Evolutionary conservation across 1,140 invertebrate species (phyloP), one percentile per base, ranked within the genome.

Genomic region (Drosophila ogumai): DNA sequence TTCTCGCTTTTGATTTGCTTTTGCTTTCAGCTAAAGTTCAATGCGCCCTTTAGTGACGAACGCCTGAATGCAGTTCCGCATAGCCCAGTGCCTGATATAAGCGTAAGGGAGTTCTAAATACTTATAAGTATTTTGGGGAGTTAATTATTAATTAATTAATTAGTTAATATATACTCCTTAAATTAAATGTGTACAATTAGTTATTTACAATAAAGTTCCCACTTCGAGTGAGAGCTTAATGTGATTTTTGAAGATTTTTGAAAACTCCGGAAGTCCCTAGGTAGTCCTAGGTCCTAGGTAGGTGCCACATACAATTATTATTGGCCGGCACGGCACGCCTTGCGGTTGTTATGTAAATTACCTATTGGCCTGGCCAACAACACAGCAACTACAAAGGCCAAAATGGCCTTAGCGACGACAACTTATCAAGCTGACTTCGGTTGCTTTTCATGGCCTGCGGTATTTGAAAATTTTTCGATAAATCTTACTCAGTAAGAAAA

Each of bases 321-420:
- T 73, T 38, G 59, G 31, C 52, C 54, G 66, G 72, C 79, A 44
- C 43, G 43, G 19, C 50, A 84, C 80, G 80, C 81, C 81, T 75
- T 43, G 64, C 50, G 64, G 81, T 82, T 82, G 82, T 82, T 82
- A 79, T 82, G 80, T 79, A 82, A 82, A 82, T 82, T 82, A 75
- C 63, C 75, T 65, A 79, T 82, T 76, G 52, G 52, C 52, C 32
- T 54, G 50, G 32, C 32, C 31, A 82, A 82, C 80, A 78, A 61
- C 25, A n/a, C 50, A 61, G 34, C 61, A 66, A 40, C 49, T 44
- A 22, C 31, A 60, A 50, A 52, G 57, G 34, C 41, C 34, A 59
- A 46, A 49, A 73, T 66, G 60, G 75, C 65, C 46, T 41, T 38
- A 54, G 65, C 71, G 80, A 82, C 57, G 52, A 60, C 59, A 78